These are phyloP conservation scores for Cirrhinus molitorella DNA, from an alignment of 2,797 vertebrate species.

Conservation along the genomic window DNA sequence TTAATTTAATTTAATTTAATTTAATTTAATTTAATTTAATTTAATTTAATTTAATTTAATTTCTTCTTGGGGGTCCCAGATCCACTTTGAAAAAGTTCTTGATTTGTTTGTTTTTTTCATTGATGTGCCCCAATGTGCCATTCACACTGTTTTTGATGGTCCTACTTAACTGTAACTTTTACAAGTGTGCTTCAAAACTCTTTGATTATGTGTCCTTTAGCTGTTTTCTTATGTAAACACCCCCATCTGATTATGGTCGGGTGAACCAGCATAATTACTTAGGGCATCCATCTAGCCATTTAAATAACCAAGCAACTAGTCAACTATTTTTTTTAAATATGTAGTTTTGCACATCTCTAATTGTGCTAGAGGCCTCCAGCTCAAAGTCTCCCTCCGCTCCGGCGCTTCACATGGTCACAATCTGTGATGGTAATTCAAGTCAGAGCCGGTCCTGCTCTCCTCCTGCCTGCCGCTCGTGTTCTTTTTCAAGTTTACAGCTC, in stretches of 20 bases:
- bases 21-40: no score
- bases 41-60: no score
- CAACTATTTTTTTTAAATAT: background rate
- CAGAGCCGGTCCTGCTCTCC: slow-evolving; percentile 66
- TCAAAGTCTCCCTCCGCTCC: slow-evolving; percentile 64
- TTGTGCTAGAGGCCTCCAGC: slow-evolving; percentile 49
- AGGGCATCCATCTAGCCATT: background rate
- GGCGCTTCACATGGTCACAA: slow-evolving; percentile 89
- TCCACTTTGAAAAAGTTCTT: no score
- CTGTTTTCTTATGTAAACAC: background rate
- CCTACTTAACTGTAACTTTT: background rate
- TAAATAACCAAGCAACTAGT: background rate
- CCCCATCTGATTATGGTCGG: background rate
- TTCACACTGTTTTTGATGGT: background rate
- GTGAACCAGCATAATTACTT: background rate
- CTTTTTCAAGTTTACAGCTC: slow-evolving; percentile 81
- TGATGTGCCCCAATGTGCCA: background rate
- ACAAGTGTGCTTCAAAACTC: background rate
- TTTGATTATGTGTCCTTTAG: background rate
- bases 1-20: no score
- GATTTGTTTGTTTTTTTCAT: background rate
- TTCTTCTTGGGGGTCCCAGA: no score
- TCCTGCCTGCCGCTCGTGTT: slow-evolving; percentile 57
- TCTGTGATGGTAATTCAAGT: slow-evolving; percentile 85
- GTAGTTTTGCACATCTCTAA: slow-evolving; percentile 11